A percentile compares a stretch with the other conserved stretches of the same genome.
phyloP scores from a whole-genome alignment of 2,113 vertebrate species.

The Campylomormyrus tamandua region DNA sequence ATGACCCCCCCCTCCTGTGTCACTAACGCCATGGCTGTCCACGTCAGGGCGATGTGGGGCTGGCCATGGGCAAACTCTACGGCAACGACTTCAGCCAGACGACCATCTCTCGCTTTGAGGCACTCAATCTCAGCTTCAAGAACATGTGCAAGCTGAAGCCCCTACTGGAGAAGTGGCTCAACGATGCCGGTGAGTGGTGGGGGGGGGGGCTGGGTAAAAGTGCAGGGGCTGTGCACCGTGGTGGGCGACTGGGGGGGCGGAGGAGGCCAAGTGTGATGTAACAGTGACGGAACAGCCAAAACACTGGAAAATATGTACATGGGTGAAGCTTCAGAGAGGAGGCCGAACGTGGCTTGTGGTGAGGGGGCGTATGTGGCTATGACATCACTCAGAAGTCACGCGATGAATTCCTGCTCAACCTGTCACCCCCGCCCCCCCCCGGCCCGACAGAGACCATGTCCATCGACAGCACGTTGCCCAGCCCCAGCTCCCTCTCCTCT shows the following conservation, averaged over 20 bases:
- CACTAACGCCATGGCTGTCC: neutral
- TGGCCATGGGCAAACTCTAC: slow-evolving; percentile 91
- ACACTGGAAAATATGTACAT: neutral
- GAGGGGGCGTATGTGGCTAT: neutral
- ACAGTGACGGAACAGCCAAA: neutral
- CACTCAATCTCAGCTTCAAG: slow-evolving; percentile 90
- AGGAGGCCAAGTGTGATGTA: neutral
- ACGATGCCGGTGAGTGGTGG: slow-evolving; percentile 68
- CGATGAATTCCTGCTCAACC: neutral
- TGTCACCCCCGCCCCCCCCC: neutral
- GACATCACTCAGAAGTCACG: neutral
- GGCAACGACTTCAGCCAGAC: slow-evolving; percentile 93
- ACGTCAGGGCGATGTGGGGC: slow-evolving; percentile 76
- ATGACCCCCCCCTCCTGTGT: neutral
- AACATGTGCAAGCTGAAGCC: slow-evolving; percentile 96
- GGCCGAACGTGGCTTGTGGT: neutral
- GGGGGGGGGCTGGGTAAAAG: too few species aligned
- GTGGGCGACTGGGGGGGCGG: neutral
- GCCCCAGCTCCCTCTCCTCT: slow-evolving; percentile 78
- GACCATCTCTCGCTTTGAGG: slow-evolving; percentile 88
- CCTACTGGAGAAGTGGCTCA: slow-evolving; percentile 89
- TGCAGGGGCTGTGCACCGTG: neutral
- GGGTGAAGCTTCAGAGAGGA: neutral
- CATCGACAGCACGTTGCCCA: slow-evolving; percentile 80
- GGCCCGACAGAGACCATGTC: slow-evolving; percentile 77